These are phyloP conservation scores for Diadophis punctatus DNA, from an alignment of 2,113 vertebrate genomes.

Conservation along the genomic window DNA sequence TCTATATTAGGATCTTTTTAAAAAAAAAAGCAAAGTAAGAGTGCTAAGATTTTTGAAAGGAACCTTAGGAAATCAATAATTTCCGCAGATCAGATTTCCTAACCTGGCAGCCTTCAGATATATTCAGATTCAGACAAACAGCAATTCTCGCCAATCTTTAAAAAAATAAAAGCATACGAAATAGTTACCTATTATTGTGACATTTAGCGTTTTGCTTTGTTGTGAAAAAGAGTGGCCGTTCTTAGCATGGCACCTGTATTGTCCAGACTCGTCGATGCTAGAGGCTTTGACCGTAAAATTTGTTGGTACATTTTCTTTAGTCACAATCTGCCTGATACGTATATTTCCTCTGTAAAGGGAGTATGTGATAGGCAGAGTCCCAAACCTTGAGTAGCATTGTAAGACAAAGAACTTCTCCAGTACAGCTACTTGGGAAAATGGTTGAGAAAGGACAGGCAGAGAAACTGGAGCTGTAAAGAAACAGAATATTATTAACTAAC, in stretches of 20 bases:
- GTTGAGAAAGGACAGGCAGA: conserved; percentile 53
- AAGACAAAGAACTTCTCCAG: conserved; percentile 48
- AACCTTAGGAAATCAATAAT: background rate
- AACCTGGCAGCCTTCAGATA: background rate
- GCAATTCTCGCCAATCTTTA: background rate
- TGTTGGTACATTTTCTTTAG: conserved; percentile 34
- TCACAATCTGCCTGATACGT: background rate
- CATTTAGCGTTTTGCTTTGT: conserved; percentile 54
- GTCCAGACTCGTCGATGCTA: conserved; percentile 17
- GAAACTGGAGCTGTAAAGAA: conserved; percentile 61
- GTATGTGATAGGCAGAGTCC: conserved; percentile 63
- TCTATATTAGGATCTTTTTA: background rate
- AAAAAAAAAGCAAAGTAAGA: background rate
- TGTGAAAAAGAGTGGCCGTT: conserved; percentile 54
- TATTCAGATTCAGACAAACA: background rate
- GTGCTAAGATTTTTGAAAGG: background rate
- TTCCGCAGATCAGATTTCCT: background rate
- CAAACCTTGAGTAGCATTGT: conserved; percentile 43
- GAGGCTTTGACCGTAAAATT: conserved; percentile 44
- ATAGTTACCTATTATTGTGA: conserved; percentile 64
- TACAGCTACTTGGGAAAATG: conserved; percentile 41
- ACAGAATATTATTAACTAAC: background rate
- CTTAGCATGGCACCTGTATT: conserved; percentile 55
- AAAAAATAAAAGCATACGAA: background rate
- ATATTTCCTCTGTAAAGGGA: conserved; percentile 50